Evolutionary conservation across 2,888 invertebrate genomes (phyloP), one percentile per base, ranked within the genome.

Genomic region (Dorcus parallelipipedus): DNA sequence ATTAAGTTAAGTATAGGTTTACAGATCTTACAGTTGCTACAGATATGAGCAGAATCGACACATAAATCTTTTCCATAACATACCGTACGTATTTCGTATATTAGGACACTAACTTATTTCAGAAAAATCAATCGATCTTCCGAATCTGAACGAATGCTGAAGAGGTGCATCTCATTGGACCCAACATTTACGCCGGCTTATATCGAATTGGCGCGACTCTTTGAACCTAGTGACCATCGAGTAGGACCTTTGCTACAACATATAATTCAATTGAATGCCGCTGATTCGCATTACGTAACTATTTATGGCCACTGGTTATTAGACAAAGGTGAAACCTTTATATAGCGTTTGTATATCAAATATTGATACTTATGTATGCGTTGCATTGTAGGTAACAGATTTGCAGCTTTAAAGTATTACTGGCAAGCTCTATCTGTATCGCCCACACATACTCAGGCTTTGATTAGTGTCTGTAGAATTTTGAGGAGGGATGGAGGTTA

Each of bases 231-330:
- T 17, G 84, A 85, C 51, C 75, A 79, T 2, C 81, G 82, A 48
- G 83, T 84, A 49, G 83, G 84, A 9, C 75, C 77, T 48, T 78
- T 88, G 10, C 74, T 89, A 50, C 81, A 83, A 64, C 84, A 83
- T 71, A 83, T 89, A 20, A 80, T 87, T 10, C 80, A 83, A 39
- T 76, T 90, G 52, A 88, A 89, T 67, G 86, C 88, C 0, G 78
- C 76, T 52, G 87, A 87, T 72, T 86, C 89, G 69, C 87, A 89
- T 69, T 86, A 89, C 69, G 83, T 86, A 39, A 82, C 88, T 45
- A 82, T 89, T 62, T 89, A 89, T 70, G 90, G 88, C 38, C 84
- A 86, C 64, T 91, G 90, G 86, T 81, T 87, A 23, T 82, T 82
- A 60, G 84, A 84, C 57, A 84, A 84, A 79, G 86, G 88, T 87